Evolutionary conservation across 2,888 invertebrate genomes (phyloP).

Genomic region (Microplitis manilae): DNA sequence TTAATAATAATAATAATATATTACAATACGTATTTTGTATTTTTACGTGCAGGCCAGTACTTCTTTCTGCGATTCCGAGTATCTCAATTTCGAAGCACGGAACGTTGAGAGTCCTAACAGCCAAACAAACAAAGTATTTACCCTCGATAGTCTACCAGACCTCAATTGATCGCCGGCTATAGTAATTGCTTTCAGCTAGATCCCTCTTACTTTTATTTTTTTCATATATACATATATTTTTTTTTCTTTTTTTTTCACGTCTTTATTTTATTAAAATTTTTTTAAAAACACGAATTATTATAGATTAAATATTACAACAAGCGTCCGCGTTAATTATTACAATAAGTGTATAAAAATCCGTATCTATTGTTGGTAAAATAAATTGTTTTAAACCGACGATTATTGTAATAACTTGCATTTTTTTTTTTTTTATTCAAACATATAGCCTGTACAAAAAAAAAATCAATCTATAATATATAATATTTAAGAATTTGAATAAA

Average conservation of each 20-base stretch:
- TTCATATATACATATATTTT: slow-evolving; percentile 1
- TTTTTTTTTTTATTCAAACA: no score
- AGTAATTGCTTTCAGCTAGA: slow-evolving; percentile 4
- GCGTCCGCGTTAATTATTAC: neutral
- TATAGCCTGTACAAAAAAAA: no score
- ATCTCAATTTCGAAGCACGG: slow-evolving; percentile 59
- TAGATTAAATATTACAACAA: neutral
- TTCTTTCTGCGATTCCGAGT: slow-evolving; percentile 55
- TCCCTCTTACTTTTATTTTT: neutral
- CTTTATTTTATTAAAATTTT: slow-evolving; percentile 5
- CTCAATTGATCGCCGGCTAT: slow-evolving; percentile 57
- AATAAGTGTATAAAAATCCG: neutral
- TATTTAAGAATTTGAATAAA: no score
- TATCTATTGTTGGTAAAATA: no score
- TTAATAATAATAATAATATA: no score
- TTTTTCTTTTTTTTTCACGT: slow-evolving; percentile 27
- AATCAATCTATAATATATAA: no score
- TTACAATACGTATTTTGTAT: slow-evolving; percentile 21
- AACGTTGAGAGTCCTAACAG: slow-evolving; percentile 53
- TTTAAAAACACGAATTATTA: neutral
- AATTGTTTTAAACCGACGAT: no score
- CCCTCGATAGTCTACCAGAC: slow-evolving; percentile 56
- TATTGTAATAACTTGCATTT: no score
- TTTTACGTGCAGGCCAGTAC: slow-evolving; percentile 55
- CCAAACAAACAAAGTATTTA: slow-evolving; percentile 52